These are phyloP conservation scores for Rhynchotus rufescens DNA, from an alignment of 2,797 vertebrate genomes.

Conservation along the genomic window DNA sequence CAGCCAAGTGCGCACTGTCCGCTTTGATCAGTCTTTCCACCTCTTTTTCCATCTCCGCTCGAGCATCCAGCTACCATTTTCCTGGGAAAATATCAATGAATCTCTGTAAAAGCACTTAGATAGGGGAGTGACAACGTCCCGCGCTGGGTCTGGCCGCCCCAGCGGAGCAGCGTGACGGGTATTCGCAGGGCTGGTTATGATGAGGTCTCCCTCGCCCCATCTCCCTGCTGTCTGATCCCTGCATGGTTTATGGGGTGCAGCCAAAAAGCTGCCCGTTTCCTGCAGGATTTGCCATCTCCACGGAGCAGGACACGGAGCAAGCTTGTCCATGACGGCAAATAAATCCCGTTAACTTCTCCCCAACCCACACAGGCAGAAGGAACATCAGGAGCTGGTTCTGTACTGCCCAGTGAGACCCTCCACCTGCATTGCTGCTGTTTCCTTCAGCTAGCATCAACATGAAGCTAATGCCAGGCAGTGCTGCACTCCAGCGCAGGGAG, in stretches of 20 bases:
- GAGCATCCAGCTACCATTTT: background rate
- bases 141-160: background rate
- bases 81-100: background rate
- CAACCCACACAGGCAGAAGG: background rate
- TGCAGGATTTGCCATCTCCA: background rate
- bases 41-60: background rate
- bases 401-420: background rate
- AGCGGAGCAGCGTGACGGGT: fast-evolving
- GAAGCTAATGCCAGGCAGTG: background rate
- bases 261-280: background rate
- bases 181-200: background rate
- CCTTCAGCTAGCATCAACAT: background rate
- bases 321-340: background rate
- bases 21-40: constrained; percentile 10
- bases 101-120: background rate
- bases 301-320: background rate
- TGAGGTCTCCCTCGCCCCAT: background rate
- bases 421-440: background rate
- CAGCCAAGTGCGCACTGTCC: background rate
- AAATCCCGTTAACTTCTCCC: background rate
- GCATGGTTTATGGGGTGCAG: background rate
- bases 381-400: background rate
- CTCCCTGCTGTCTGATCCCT: background rate
- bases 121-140: fast-evolving
- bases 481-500: background rate